Percentiles rank a stretch among this genome's conserved stretches.
Evolutionary conservation across 2,888 invertebrate species (phyloP).

Genomic region (Acrobasis repandana): DNA sequence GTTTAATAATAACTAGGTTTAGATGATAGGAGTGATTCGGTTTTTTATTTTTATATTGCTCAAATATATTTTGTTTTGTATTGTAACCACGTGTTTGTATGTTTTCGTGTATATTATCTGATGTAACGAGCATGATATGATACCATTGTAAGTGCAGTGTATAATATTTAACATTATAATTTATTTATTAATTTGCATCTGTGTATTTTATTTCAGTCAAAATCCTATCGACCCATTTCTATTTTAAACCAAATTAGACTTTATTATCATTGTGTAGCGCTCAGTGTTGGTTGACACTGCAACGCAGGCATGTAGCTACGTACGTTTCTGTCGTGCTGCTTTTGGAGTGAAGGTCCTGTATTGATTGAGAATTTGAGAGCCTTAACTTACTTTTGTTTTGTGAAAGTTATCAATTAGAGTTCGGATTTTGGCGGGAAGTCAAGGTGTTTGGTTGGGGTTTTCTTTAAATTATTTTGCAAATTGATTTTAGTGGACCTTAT

Average conservation of each 20-base stretch:
- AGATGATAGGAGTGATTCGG: conserved; percentile 68
- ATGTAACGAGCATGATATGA: conserved; percentile 72
- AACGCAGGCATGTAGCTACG: too few relatives aligned
- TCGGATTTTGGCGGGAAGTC: too few relatives aligned
- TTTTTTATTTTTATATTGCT: conserved; percentile 82
- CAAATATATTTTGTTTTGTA: conserved; percentile 71
- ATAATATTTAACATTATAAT: conserved; percentile 81
- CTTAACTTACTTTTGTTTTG: too few relatives aligned
- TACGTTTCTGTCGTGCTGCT: too few relatives aligned
- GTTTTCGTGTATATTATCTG: conserved; percentile 75
- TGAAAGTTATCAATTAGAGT: too few relatives aligned
- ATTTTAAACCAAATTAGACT: neutral
- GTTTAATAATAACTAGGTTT: conserved; percentile 54
- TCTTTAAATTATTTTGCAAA: too few relatives aligned
- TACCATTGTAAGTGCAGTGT: conserved; percentile 78
- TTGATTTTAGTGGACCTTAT: too few relatives aligned
- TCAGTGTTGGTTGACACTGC: too few relatives aligned
- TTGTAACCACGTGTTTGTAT: conserved; percentile 72
- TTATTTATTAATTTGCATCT: conserved; percentile 81
- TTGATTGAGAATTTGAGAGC: too few relatives aligned
- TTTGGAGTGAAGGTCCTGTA: too few relatives aligned
- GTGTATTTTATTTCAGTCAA: conserved; percentile 43
- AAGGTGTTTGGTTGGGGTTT: too few relatives aligned
- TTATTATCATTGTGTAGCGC: too few relatives aligned
- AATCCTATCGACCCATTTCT: neutral